Percentiles rank a stretch among this genome's conserved stretches.
Conservation (phyloP, 1,140 invertebrate species). For the Episyrphus balteatus region DNA sequence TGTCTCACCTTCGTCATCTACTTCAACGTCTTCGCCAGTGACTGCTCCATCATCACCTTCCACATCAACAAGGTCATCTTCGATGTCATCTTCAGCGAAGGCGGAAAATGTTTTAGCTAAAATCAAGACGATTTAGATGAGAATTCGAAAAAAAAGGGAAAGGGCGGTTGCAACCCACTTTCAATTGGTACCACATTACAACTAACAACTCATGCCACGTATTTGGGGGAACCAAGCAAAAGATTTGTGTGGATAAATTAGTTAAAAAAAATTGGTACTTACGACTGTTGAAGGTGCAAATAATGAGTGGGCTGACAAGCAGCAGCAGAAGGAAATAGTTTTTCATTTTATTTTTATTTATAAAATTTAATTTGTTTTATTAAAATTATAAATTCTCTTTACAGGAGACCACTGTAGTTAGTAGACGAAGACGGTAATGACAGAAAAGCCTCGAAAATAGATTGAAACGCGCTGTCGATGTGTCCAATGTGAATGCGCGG, state of each 20-base stretch:
- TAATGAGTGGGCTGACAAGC: conserved; percentile 43
- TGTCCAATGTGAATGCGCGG: conserved; percentile 13
- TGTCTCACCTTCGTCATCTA: conserved; percentile 55
- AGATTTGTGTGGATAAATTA: not conserved
- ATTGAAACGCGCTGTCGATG: not conserved
- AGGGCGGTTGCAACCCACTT: not conserved
- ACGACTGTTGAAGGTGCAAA: conserved; percentile 46
- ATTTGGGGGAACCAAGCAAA: not conserved
- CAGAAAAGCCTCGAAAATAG: not conserved
- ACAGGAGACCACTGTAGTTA: not conserved
- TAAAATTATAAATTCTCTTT: not conserved
- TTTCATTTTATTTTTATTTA: conserved; percentile 40
- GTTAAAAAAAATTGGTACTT: conserved; percentile 27
- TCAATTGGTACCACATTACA: not conserved
- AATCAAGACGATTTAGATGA: conserved; percentile 7
- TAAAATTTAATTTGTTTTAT: conserved; percentile 8
- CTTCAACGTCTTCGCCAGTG: conserved; percentile 50
- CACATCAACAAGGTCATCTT: conserved; percentile 64
- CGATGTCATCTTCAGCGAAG: conserved; percentile 63
- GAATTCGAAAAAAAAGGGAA: too few relatives aligned
- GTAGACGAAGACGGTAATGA: not conserved
- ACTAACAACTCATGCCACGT: not conserved
- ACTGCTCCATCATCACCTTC: conserved; percentile 55
- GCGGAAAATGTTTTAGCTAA: conserved; percentile 48
- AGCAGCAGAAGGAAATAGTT: conserved; percentile 44